These are phyloP conservation scores for Hycleus cichorii DNA, from an alignment of 1,140 invertebrate species.

Conservation along the genomic window DNA sequence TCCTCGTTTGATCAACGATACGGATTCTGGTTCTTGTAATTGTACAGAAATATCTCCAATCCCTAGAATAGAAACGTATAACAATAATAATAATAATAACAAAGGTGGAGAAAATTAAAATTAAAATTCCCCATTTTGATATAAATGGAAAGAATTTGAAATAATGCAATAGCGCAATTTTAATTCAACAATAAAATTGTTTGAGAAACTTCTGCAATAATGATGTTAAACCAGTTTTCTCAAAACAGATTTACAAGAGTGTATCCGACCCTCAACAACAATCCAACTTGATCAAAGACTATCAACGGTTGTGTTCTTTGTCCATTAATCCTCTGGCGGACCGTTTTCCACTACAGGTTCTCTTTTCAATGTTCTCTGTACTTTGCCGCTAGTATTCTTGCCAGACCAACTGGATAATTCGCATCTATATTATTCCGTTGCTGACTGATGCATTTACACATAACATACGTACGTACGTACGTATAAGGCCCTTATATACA, in stretches of 20 bases:
- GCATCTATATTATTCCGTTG: constrained; percentile 8
- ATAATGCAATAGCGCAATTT: no score
- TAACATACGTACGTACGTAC: not conserved
- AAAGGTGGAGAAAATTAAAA: no score
- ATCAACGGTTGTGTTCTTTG: not conserved
- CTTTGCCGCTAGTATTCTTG: constrained; percentile 11
- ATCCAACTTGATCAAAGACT: no score
- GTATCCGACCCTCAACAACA: no score
- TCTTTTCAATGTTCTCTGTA: constrained; percentile 3
- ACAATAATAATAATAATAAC: not conserved
- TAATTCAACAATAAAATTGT: no score
- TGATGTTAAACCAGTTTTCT: constrained; percentile 13
- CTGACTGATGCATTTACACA: constrained; percentile 14
- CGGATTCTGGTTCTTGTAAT: constrained; percentile 51
- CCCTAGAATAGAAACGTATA: constrained; percentile 47
- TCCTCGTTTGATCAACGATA: constrained; percentile 48
- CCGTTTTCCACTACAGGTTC: not conserved
- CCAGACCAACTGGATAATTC: constrained; percentile 11
- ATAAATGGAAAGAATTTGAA: no score
- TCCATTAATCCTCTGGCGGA: constrained; percentile 11
- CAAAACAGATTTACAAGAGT: no score
- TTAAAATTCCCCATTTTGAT: no score
- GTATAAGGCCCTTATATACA: no score
- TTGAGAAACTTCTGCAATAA: constrained; percentile 3
- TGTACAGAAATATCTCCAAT: constrained; percentile 60